Evolutionary conservation across 2,888 invertebrate genomes (phyloP).

Genomic region (Encarsia formosa): DNA sequence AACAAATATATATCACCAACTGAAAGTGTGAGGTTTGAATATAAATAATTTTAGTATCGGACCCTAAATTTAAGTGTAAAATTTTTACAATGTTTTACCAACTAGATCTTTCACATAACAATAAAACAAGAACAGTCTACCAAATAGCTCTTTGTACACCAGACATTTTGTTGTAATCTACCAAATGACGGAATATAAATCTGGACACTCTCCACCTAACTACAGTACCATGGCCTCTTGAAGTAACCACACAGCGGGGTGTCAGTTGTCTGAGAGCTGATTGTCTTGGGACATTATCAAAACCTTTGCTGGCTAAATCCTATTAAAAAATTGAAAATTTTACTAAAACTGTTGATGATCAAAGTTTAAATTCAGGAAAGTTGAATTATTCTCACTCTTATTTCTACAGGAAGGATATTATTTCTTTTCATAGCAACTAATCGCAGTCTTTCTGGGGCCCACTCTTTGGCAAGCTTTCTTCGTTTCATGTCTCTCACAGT

Average conservation of each 20-base stretch:
- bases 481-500: slow-evolving; percentile 86
- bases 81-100: too few species aligned
- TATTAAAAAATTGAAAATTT: slow-evolving; percentile 48
- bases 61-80: too few species aligned
- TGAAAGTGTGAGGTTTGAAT: too few species aligned
- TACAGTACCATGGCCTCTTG: slow-evolving; percentile 77
- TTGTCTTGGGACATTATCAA: slow-evolving; percentile 72
- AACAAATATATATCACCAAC: too few species aligned
- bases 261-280: slow-evolving; percentile 64
- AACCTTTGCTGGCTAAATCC: slow-evolving; percentile 73
- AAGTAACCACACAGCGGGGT: slow-evolving; percentile 83
- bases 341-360: neutral
- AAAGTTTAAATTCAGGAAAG: neutral
- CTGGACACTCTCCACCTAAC: slow-evolving; percentile 82
- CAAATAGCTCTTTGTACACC: slow-evolving; percentile 95
- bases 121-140: slow-evolving; percentile 57
- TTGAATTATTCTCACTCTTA: too few species aligned
- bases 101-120: too few species aligned
- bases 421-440: slow-evolving; percentile 81
- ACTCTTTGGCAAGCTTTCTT: slow-evolving; percentile 69
- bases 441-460: slow-evolving; percentile 73
- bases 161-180: slow-evolving; percentile 88
- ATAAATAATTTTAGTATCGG: too few species aligned
- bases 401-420: slow-evolving; percentile 76
- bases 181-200: slow-evolving; percentile 84